These are phyloP conservation scores for Paramuricea clavata DNA, from an alignment of 92 coral and sea anemone species.

Conservation along the genomic window DNA sequence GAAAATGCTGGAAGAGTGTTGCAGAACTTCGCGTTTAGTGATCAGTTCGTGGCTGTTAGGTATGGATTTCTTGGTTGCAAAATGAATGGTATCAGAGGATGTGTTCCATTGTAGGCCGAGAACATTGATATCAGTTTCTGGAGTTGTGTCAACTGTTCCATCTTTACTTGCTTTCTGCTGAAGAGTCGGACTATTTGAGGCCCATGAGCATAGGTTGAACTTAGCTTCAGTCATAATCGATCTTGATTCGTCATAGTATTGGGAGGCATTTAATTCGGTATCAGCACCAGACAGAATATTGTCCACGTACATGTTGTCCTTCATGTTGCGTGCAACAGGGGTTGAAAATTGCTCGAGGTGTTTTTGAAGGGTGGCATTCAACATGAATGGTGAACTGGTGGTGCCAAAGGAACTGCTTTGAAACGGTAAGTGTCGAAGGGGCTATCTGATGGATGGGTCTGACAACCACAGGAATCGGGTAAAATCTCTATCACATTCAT, in stretches of 20 bases:
- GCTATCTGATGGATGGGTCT: constrained; percentile 57
- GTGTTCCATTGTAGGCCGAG: constrained; percentile 51
- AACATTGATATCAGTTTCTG: background rate
- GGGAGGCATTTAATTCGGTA: constrained; percentile 37
- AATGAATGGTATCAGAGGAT: constrained; percentile 31
- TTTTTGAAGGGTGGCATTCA: constrained; percentile 66
- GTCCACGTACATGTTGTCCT: too few species aligned
- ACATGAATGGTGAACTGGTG: constrained; percentile 64
- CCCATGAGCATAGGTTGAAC: constrained; percentile 66
- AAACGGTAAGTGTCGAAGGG: constrained; percentile 49
- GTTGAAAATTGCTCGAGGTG: constrained; percentile 50
- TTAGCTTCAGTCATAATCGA: constrained; percentile 54
- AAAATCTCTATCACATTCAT: constrained; percentile 64
- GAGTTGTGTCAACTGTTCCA: constrained; percentile 16
- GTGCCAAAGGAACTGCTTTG: too few species aligned
- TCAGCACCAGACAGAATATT: too few species aligned
- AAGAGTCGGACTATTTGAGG: constrained; percentile 38
- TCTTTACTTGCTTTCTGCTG: constrained; percentile 17
- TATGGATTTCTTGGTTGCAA: constrained; percentile 2
- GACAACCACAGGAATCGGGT: constrained; percentile 67
- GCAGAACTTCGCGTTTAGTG: constrained; percentile 52
- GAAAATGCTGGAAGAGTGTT: constrained; percentile 41
- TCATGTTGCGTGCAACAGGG: too few species aligned
- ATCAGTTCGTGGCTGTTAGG: background rate
- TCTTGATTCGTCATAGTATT: constrained; percentile 56